Base-by-base conservation (phyloP, 2,888 invertebrate genomes). In the Tenthredo scrophulariae region DNA sequence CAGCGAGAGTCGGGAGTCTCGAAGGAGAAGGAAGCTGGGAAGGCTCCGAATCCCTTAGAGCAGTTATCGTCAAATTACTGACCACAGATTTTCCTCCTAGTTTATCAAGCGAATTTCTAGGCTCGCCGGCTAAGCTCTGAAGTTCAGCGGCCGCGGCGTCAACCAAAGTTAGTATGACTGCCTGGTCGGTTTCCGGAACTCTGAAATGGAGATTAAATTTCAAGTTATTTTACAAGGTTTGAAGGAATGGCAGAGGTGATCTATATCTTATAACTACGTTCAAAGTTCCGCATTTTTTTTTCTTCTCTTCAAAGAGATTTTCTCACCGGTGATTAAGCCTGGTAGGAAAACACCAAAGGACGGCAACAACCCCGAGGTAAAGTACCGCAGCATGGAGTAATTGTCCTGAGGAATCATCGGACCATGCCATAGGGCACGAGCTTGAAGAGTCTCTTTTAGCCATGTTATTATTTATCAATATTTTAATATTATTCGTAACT, bases 91-190 rank as follows among this genome's bases (percentile, higher is more conserved):
- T 94, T 91, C 88, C 94, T 92, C 85, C 94, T 22, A 84, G 94
- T 86, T 94, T 94, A 87, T 95, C 95, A 85, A 92, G 92, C 89
- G 93, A 94, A 87, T 95, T 89, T 82, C 90, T 90, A 22, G 92
- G 91, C 75, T 95, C 95, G 86, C 95, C 95, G 87, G 95, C 95
- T 86, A 95, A 93, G 90, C 94, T 94, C 89, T 95, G 95, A 85
- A 96, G 92, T 89, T 95, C 95, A 88, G 95, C 94, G 86, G 95
- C 94, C 86, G 95, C 95, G 86, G 95, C 95, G 90, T 96, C 96
- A 87, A 95, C 94, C 88, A 96, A 92, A 82, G 95, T 95, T 89
- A 96, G 94, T 87, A 96, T 94, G 84, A 95, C 94, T 54, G 93
- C 92, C 89, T 95, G 95, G 33, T 83, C 83, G 13, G 83, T 67